These are phyloP conservation scores for Brachionus asplanchnoidis DNA, from an alignment of 1,140 invertebrate species.

Conservation along the genomic window DNA sequence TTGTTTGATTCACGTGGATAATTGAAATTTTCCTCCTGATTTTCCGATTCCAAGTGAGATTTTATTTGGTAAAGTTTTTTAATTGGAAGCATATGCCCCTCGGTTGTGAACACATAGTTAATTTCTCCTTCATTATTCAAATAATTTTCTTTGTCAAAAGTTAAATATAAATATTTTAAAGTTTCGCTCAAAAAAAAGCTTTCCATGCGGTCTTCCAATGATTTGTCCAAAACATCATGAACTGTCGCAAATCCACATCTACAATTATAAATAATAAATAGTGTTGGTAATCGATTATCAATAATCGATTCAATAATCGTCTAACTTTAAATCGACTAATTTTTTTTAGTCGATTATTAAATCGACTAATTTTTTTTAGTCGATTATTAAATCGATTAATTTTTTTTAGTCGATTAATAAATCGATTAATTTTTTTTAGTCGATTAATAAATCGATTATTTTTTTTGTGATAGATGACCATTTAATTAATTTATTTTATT, in stretches of 20 bases:
- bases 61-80: conserved; percentile 41
- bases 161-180: conserved; percentile 89
- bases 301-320: too few species aligned
- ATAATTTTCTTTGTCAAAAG: conserved; percentile 67
- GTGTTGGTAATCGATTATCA: too few species aligned
- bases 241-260: conserved; percentile 68
- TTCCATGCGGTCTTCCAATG: conserved; percentile 95
- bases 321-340: too few species aligned
- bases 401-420: too few species aligned
- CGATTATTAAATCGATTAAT: too few species aligned
- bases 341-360: too few species aligned
- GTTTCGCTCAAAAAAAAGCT: conserved; percentile 98
- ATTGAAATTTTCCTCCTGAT: conserved; percentile 49
- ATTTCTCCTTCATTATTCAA: conserved; percentile 61
- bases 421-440: too few species aligned
- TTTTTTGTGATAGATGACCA: too few species aligned
- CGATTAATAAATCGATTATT: too few species aligned
- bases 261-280: not conserved
- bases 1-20: conserved; percentile 13
- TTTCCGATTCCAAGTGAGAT: not conserved
- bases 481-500: too few species aligned
- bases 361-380: too few species aligned
- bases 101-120: conserved; percentile 65
- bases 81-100: conserved; percentile 67
- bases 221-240: conserved; percentile 79